A percentile compares a stretch with the other conserved stretches of the same genome.
Conservation (phyloP, 2,113 vertebrate species). For the Neogale vison region DNA sequence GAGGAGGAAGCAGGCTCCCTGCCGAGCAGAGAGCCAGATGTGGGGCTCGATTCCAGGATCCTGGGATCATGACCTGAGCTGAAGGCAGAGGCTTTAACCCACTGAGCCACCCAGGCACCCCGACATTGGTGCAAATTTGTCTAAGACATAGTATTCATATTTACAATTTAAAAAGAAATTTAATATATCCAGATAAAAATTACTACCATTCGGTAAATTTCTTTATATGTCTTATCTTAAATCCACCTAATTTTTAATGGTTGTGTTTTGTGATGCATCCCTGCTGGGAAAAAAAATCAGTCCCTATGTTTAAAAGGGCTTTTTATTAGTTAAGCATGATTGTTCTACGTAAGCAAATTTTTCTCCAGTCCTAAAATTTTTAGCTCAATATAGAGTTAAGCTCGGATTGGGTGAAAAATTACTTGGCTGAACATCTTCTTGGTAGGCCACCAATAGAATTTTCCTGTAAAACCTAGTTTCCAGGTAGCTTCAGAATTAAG, state of each 20-base stretch:
- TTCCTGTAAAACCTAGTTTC: background rate
- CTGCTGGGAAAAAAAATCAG: background rate
- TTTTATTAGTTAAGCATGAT: background rate
- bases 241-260: background rate
- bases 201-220: background rate
- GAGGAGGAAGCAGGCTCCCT: too few species aligned
- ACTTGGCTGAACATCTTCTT: background rate
- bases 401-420: background rate
- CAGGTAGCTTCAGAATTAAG: background rate
- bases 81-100: too few species aligned
- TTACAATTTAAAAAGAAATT: conserved; percentile 1
- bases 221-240: background rate
- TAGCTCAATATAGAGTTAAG: background rate
- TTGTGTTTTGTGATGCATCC: background rate
- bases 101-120: too few species aligned
- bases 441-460: background rate
- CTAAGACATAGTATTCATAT: conserved; percentile 4
- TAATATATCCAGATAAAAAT: background rate
- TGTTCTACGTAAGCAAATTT: background rate
- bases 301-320: background rate
- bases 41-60: too few species aligned
- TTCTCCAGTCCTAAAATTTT: background rate
- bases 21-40: too few species aligned
- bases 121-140: background rate
- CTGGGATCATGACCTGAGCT: too few species aligned